Evolutionary conservation across 2,113 vertebrate genomes (phyloP), one percentile per base, ranked within the genome.

Genomic region (Capricornis sumatraensis): DNA sequence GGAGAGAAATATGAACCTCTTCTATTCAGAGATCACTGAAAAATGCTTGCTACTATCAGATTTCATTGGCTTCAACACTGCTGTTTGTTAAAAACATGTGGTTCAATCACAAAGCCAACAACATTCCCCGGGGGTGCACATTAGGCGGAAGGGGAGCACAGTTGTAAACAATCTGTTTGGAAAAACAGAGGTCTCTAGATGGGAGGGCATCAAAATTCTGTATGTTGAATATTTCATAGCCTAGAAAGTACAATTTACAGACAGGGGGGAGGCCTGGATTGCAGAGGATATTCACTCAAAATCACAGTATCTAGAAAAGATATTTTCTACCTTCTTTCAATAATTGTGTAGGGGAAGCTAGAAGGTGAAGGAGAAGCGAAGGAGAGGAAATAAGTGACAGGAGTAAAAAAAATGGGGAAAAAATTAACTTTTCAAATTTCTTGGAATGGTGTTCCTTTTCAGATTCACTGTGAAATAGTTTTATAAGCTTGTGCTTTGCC

Each of bases 141-240:
- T 98, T 98, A 99, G 94, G 95, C 96, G 99, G 98, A 98, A 98
- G 96, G 97, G 97, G 93, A 98, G 78, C 30, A 85, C 33, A 94
- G 98, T 97, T 98, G 96, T 98, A 99, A 98, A 98, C 97, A 98
- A 97, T 98, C 97, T 97, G 96, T 98, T 99, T 98, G 98, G 84
- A 98, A 97, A 98, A 98, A 97, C 94, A 94, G 98, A 98, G 94
- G 60, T 96, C 98, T 98, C 95, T 97, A 82, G 97, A 98, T 98
- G 79, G 93, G 97, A 98, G 97, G 53, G 87, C 60, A 98, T 97
- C 82, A 85, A 88, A 92, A 97, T 91, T 86, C 57, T 95, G 90
- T 97, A 97, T 98, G 88, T 71, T 98, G 98, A 98, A 98, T 98
- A 98, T 98, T 98, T 98, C 81, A 97, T 98, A 82, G 88, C 94